Base-by-base conservation (phyloP, 2,113 vertebrate genomes). In the Cranoglanis bouderius region DNA sequence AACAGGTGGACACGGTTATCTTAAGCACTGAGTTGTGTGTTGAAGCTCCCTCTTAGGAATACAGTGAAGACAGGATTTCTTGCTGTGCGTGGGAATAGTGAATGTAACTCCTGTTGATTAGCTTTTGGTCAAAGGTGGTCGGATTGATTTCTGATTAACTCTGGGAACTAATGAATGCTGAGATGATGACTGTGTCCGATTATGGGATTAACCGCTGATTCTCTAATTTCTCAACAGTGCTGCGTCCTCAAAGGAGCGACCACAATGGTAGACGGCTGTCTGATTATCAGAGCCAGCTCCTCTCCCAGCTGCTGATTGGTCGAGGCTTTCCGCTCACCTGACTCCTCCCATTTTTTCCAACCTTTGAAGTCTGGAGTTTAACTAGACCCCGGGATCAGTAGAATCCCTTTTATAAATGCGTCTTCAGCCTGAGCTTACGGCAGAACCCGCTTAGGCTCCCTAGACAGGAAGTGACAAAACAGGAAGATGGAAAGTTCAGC, bases 401-500 rank as follows among this genome's bases (percentile, higher is more conserved):
- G 24, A 29, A 83, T 6, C 53, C 2, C 55, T 77, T 80, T 70
- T 7, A 18, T 86, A 46, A 86, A 92, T 92, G 91, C 88, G 82
- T 80, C 59, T 86, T 57, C 40, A 77, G 46, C 26, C 55, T 85
- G 84, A 26, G 9, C 59, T 63, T 61, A 63, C 59, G 35, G 24
- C 70, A 80, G 51, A 89, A 85, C 49, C 70, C 29, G 13, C 90
- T 87, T 53, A 90, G 35, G 88, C 46, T 63, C 75, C 87, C 67
- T 85, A 53, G 88, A 82, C 35, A 59, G 35, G 24, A 46, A 75
- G 32, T 16, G 26, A 32, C 61, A n/a, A 38, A 18, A 35, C 84
- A 78, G 75, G n/a, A 88, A 51, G 65, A 90, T 94, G 90, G 96
- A 96, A 91, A 94, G 91, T 87, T 86, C 91, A 0, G 90, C 88